Percentiles rank a stretch among this genome's conserved stretches.
phyloP scores from a whole-genome alignment of 2,888 invertebrate genomes.

The Drosophila villosipedis region DNA sequence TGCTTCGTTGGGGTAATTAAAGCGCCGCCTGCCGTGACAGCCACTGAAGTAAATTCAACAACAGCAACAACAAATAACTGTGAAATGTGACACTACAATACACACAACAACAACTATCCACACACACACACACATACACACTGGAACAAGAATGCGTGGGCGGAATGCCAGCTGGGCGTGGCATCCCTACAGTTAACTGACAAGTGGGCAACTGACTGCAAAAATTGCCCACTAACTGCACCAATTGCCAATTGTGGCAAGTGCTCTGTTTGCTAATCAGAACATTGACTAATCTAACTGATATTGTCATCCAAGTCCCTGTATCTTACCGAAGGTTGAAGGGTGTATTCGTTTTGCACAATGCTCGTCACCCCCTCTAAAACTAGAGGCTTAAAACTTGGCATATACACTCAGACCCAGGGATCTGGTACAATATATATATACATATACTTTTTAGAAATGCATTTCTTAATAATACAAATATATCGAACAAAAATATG shows the following conservation, averaged over 20 bases:
- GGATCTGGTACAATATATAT: not conserved
- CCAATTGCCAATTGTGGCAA: constrained; percentile 28
- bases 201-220: constrained; percentile 25
- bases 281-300: constrained; percentile 33
- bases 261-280: constrained; percentile 49
- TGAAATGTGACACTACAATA: constrained; percentile 70
- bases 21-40: constrained; percentile 67
- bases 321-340: constrained; percentile 6
- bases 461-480: not conserved
- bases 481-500: not conserved
- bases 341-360: not conserved
- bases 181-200: constrained; percentile 20
- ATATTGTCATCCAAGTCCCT: constrained; percentile 52
- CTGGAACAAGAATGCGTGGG: constrained; percentile 31
- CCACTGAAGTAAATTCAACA: constrained; percentile 49
- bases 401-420: too few species aligned
- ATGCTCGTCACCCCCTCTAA: not conserved
- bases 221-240: constrained; percentile 44
- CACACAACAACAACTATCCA: constrained; percentile 20
- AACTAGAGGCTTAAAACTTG: not conserved
- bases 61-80: constrained; percentile 57
- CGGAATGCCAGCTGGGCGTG: constrained; percentile 30
- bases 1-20: constrained; percentile 56
- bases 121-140: constrained; percentile 45
- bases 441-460: not conserved